Percentiles rank a stretch among this genome's conserved stretches.
Conservation (phyloP, 37 sponge, comb jelly and placozoan genomes). For the Hormiphora californensis region DNA sequence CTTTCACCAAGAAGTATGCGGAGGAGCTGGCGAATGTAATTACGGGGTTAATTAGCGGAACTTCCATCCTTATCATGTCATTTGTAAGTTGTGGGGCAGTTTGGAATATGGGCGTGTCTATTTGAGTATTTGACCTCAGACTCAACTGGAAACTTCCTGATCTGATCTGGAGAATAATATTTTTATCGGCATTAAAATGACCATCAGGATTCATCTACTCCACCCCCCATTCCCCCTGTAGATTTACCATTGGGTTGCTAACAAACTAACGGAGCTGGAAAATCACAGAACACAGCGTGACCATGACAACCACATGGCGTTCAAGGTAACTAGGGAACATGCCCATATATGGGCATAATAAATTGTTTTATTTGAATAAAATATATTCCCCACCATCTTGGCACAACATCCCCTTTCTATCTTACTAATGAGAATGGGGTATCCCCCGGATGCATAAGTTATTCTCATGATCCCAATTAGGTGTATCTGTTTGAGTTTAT, state of each 20-base stretch:
- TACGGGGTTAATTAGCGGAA: constrained; percentile 4
- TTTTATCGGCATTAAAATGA: no score
- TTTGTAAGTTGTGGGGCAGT: background rate
- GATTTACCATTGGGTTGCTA: constrained; percentile 27
- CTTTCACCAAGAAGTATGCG: constrained; percentile 30
- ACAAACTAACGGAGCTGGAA: constrained; percentile 16
- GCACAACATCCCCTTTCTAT: no score
- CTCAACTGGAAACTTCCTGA: background rate
- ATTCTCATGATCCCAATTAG: no score
- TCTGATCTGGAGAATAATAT: background rate
- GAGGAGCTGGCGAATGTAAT: background rate
- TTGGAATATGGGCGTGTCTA: background rate
- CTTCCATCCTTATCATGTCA: background rate
- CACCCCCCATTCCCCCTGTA: background rate
- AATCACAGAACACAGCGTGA: constrained; percentile 42
- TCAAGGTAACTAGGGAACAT: no score
- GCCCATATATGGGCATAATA: no score
- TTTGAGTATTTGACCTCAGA: background rate
- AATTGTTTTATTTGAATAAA: no score
- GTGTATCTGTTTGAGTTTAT: constrained; percentile 51
- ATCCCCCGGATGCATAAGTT: no score
- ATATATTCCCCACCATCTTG: no score
- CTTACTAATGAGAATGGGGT: no score
- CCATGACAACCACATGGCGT: constrained; percentile 35
- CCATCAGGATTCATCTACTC: no score